Evolutionary conservation across 1,140 invertebrate species (phyloP).

Genomic region (Maconellicoccus hirsutus): DNA sequence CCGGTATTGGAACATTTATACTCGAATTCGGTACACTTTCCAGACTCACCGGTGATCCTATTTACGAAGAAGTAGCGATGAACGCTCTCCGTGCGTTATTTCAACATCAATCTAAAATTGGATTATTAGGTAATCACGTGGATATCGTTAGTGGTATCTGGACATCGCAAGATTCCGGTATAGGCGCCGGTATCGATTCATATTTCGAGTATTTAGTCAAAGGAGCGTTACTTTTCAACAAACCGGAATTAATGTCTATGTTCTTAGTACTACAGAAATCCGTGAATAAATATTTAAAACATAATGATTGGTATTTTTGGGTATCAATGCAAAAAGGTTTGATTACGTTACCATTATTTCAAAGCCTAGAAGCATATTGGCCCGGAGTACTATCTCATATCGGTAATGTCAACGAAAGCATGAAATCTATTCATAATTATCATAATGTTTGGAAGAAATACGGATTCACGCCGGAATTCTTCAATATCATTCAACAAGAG

Average conservation of each 20-base stretch:
- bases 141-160: conserved; percentile 89
- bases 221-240: conserved; percentile 57
- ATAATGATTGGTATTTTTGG: conserved; percentile 95
- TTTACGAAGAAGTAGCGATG: conserved; percentile 89
- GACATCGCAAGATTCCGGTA: conserved; percentile 91
- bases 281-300: conserved; percentile 72
- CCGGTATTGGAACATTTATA: conserved; percentile 94
- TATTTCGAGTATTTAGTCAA: conserved; percentile 99
- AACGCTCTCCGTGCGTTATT: conserved; percentile 83
- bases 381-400: conserved; percentile 86
- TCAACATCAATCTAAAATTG: conserved; percentile 73
- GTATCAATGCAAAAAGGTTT: conserved; percentile 90
- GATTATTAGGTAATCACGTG: conserved; percentile 92
- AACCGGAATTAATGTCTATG: conserved; percentile 81
- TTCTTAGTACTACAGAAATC: conserved; percentile 70
- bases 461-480: conserved; percentile 95
- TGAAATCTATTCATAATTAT: conserved; percentile 91
- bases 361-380: conserved; percentile 97
- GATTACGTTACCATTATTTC: conserved; percentile 91
- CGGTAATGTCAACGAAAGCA: conserved; percentile 44
- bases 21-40: conserved; percentile 94
- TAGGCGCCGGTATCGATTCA: conserved; percentile 91
- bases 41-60: conserved; percentile 83
- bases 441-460: conserved; percentile 92
- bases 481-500: conserved; percentile 81